Base-by-base conservation (phyloP, 2,113 vertebrate genomes). In the Pseudorhombus dupliciocellatus region DNA sequence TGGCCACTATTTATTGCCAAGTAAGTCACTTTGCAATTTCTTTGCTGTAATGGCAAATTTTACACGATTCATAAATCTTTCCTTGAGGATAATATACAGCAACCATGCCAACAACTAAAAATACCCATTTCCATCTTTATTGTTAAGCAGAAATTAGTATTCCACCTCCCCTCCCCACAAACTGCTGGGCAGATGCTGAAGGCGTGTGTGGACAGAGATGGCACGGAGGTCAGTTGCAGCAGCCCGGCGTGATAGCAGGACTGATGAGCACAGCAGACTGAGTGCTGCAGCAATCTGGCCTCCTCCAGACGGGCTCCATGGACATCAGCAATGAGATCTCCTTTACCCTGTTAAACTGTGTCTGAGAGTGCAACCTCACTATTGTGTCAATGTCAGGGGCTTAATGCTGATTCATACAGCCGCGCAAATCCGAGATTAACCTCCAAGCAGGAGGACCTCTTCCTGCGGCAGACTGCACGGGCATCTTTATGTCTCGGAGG, bases 291-390 rank as follows among this genome's bases (percentile, higher is more conserved):
- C 84, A 89, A 84, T 82, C 80, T 67, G 70, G 66, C 54, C 75
- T 80, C 80, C 62, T 77, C 63, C 70, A 90, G 86, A 88, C 71
- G 15, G 66, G 66, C 66, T 73, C 80, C 73, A 70, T 78, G 81
- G 86, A 81, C 90, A 93, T 92, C 88, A 83, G 81, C 89, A 88
- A 88, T 85, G 81, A 88, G 84, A 92, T 93, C 91, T 92, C 86
- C 85, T 91, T 93, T 91, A 93, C 77, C 83, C 77, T 77, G 85
- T 89, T 92, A 90, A 93, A 92, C 79, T 87, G 73, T 85, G 90
- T 89, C 89, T 88, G 79, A 85, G 84, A 84, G 88, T 64, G 70
- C 74, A 87, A 84, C 86, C 90, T 87, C 72, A 67, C 84, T 84
- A 85, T 91, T 92, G 85, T 92, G 90, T 92, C 88, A 89, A 84